A percentile compares a stretch with the other conserved stretches of the same genome.
These are phyloP conservation scores for Pardalotus punctatus DNA, from an alignment of 2,113 vertebrate genomes.

Conservation along the genomic window DNA sequence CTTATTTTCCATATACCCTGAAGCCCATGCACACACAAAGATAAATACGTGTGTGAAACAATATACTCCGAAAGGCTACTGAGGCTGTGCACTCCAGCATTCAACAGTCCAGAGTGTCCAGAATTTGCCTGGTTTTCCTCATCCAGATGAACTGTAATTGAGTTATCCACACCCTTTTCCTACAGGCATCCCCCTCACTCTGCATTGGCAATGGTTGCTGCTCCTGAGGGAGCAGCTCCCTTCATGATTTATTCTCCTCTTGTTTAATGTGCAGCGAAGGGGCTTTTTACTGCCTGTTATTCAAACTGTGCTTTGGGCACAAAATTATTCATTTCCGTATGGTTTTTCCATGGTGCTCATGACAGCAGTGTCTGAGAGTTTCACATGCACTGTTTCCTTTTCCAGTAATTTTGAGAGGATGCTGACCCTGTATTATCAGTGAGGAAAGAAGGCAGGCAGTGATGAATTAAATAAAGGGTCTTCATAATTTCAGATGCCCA, in stretches of 20 bases:
- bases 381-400: background rate
- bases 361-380: background rate
- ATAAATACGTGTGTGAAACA: background rate
- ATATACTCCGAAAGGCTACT: background rate
- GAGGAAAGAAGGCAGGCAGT: background rate
- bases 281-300: constrained; percentile 40
- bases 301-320: constrained; percentile 33
- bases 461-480: background rate
- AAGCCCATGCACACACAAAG: background rate
- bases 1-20: background rate
- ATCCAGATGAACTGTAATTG: background rate
- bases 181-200: background rate
- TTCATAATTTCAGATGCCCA: background rate
- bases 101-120: background rate
- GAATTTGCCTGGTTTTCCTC: background rate
- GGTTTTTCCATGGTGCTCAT: constrained; percentile 10
- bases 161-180: constrained; percentile 11
- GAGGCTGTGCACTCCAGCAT: background rate
- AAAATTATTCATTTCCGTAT: constrained; percentile 28
- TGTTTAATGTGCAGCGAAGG: background rate
- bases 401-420: background rate
- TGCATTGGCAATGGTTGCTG: background rate
- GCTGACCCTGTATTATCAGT: background rate
- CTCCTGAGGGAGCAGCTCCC: background rate
- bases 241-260: constrained; percentile 33